Evolutionary conservation across 2,888 invertebrate genomes (phyloP).

Genomic region (Patella caerulea): DNA sequence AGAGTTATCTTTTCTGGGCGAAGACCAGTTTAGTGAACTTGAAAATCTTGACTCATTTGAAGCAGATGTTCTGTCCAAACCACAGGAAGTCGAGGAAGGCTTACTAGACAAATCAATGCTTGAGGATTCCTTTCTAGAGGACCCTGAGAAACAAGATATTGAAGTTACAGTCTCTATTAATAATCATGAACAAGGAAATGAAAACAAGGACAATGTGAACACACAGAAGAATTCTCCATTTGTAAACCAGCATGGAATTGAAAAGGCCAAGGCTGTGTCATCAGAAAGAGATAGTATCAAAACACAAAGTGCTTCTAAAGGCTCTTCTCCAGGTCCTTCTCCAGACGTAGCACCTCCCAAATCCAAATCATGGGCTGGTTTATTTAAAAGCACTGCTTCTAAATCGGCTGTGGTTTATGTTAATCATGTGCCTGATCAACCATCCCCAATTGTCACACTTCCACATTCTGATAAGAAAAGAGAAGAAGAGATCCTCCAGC

Average conservation of each 20-base stretch:
- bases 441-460: conserved; percentile 21
- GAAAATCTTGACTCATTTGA: conserved; percentile 7
- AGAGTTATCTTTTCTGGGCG: not conserved
- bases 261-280: not conserved
- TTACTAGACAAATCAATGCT: not conserved
- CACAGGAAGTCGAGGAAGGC: not conserved
- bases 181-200: conserved; percentile 2
- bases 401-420: conserved; percentile 25
- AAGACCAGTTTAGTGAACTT: not conserved
- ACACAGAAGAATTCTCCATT: not conserved
- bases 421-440: conserved; percentile 19
- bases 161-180: not conserved
- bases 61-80: not conserved
- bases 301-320: not conserved
- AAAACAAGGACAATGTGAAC: not conserved
- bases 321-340: not conserved
- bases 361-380: conserved; percentile 51
- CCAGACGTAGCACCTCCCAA: conserved; percentile 29
- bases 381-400: conserved; percentile 40
- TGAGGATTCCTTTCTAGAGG: not conserved
- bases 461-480: conserved; percentile 13
- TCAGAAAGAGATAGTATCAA: not conserved
- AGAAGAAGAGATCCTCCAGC: conserved; percentile 31
- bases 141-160: conserved; percentile 1
- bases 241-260: not conserved